Evolutionary conservation across 1,140 invertebrate species (phyloP), one percentile per base, ranked within the genome.

Genomic region (Alviniconcha marisindica): DNA sequence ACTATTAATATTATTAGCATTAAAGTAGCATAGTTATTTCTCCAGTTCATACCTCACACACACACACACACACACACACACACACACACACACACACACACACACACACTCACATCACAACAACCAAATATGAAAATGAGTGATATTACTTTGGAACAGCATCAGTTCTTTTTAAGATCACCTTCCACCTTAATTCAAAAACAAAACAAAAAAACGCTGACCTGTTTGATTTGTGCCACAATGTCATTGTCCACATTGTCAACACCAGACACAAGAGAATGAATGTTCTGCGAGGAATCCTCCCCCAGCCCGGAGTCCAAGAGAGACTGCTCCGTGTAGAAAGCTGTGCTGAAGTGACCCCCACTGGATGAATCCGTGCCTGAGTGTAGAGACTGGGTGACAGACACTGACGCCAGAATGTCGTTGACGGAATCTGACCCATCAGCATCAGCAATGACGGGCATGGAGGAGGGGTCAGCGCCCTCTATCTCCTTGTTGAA

Each of bases 401-500:
- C 33, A 15, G 66, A 54, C 33, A 77, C 79, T 36, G 81, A 79
- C 10, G 79, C 81, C 44, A 24, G 73, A 63, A 40, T 63, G 40
- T 80, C 78, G 42, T 38, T 74, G 51, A 77, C 74, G 12, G 82
- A 54, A n/a, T 81, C 84, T 5, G 76, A 40, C 51, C 83, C 71
- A 42, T 83, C 81, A 66, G 40, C 60, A 24, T 79, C 60, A 21
- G 85, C 71, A 74, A 87, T 84, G 73, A 78, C 84, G 48, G 82
- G 74, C 33, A 82, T 63, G 36, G 63, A 38, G 21, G 85, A 79
- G n/a, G 86, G 85, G 33, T 84, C 87, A 69, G 80, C 76, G 18
- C 83, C 84, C 28, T 90, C 91, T 42, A 97, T 97, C 92, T 97
- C 96, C 89, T 97, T 97, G 88, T 97, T 96, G 90, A 97, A 97